Percentiles rank a stretch among this genome's conserved stretches.
Conservation (phyloP, 2,797 vertebrate genomes). For the Morelia viridis region DNA sequence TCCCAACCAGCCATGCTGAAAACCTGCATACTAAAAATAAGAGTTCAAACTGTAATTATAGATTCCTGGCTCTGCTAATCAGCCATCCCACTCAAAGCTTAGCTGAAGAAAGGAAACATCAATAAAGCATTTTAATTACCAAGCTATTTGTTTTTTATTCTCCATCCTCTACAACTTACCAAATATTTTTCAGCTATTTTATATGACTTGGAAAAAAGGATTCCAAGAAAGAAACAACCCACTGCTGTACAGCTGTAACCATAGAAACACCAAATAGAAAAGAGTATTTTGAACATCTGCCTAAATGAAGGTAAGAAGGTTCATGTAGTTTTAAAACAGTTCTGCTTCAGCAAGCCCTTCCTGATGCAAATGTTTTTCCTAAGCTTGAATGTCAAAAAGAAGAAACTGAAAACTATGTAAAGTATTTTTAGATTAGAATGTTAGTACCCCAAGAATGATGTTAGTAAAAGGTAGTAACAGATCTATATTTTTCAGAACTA, state of each 20-base stretch:
- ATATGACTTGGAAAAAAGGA: conserved; percentile 60
- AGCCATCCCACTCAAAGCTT: conserved; percentile 56
- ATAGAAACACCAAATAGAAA: conserved; percentile 74
- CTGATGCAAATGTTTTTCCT: conserved; percentile 43
- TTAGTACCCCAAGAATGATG: background rate
- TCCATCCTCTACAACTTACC: background rate
- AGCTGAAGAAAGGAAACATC: conserved; percentile 47
- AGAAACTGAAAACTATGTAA: conserved; percentile 43
- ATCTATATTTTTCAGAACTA: background rate
- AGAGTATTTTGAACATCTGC: conserved; percentile 61
- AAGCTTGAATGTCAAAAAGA: conserved; percentile 47
- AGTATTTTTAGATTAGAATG: conserved; percentile 46
- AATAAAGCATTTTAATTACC: conserved; percentile 66
- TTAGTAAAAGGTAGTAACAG: background rate
- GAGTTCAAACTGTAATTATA: conserved; percentile 59
- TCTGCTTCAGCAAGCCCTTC: conserved; percentile 48
- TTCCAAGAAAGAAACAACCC: conserved; percentile 44
- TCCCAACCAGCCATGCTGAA: conserved; percentile 51
- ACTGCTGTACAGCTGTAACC: conserved; percentile 67
- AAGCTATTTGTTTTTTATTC: background rate
- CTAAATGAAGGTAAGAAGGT: conserved; percentile 64
- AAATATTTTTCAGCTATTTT: conserved; percentile 58
- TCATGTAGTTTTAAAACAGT: conserved; percentile 60
- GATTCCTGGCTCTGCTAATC: conserved; percentile 58
- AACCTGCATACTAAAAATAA: conserved; percentile 67